phyloP scores from a whole-genome alignment of 2,888 invertebrate genomes.

The Pheosia gnoma region DNA sequence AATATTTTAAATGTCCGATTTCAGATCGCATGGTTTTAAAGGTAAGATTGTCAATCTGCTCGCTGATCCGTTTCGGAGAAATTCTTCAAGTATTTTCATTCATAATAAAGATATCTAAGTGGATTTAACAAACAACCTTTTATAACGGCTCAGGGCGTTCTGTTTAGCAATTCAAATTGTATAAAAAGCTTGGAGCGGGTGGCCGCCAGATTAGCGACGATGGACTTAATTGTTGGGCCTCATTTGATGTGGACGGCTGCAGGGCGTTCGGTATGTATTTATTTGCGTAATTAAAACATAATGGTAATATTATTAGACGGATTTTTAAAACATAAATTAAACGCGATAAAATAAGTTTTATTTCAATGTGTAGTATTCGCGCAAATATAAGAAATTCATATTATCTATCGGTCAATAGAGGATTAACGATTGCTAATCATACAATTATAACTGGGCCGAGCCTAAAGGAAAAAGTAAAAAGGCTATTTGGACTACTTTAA shows the following conservation, averaged over 20 bases:
- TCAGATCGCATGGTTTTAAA: no score
- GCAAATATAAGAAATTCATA: no score
- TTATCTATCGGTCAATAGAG: no score
- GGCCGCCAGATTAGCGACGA: conserved; percentile 41
- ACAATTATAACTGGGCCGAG: no score
- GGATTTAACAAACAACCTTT: conserved; percentile 43
- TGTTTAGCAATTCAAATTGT: conserved; percentile 58
- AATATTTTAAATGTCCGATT: no score
- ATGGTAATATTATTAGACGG: not conserved
- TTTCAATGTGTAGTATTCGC: no score
- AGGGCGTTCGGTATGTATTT: conserved; percentile 7
- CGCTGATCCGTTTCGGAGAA: conserved; percentile 7
- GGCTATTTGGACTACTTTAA: no score
- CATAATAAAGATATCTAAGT: conserved; percentile 49
- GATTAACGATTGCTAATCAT: no score
- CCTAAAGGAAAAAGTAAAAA: no score
- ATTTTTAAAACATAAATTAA: no score
- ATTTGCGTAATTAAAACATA: conserved; percentile 7
- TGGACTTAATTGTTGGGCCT: conserved; percentile 45
- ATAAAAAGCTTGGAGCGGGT: conserved; percentile 40
- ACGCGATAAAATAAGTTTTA: no score
- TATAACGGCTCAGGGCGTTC: conserved; percentile 38
- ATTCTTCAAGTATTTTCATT: conserved; percentile 47
- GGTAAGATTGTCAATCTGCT: no score
- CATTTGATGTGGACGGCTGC: conserved; percentile 19